phyloP scores from a whole-genome alignment of 2,888 invertebrate genomes.

The Gastrophysa polygoni region DNA sequence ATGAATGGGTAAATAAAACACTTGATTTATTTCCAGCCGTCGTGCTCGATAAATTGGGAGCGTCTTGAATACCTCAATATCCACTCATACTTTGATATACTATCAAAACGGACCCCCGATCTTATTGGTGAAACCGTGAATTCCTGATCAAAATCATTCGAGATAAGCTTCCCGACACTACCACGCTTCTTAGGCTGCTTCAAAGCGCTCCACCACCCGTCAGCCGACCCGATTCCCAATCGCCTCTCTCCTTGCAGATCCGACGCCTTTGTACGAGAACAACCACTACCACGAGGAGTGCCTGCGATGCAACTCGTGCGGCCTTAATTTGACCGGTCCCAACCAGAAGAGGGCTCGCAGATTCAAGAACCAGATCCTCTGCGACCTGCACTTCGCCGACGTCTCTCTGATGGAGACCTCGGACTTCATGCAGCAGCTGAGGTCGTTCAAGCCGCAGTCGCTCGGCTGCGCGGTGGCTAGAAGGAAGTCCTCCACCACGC shows the following conservation, averaged over 20 bases:
- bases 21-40: too few relatives aligned
- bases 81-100: too few relatives aligned
- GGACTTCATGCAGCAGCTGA: slow-evolving; percentile 95
- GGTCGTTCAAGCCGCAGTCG: slow-evolving; percentile 95
- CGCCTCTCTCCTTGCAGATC: slow-evolving; percentile 68
- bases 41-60: too few relatives aligned
- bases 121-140: too few relatives aligned
- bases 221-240: slow-evolving; percentile 1
- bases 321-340: slow-evolving; percentile 89
- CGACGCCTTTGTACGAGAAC: slow-evolving; percentile 91
- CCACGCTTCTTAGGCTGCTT: background rate
- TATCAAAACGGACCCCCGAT: too few relatives aligned
- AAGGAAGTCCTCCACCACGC: slow-evolving; percentile 90
- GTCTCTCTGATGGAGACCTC: slow-evolving; percentile 96
- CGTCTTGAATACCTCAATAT: too few relatives aligned
- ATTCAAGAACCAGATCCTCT: slow-evolving; percentile 90
- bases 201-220: background rate
- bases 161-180: background rate
- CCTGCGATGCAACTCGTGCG: slow-evolving; percentile 94
- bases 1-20: too few relatives aligned
- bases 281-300: slow-evolving; percentile 98
- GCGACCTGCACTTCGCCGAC: slow-evolving; percentile 96
- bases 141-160: too few relatives aligned
- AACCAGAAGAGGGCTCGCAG: slow-evolving; percentile 70
- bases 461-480: slow-evolving; percentile 93